Evolutionary conservation across 1,140 invertebrate species (phyloP).

Genomic region (Amyelois transitella): DNA sequence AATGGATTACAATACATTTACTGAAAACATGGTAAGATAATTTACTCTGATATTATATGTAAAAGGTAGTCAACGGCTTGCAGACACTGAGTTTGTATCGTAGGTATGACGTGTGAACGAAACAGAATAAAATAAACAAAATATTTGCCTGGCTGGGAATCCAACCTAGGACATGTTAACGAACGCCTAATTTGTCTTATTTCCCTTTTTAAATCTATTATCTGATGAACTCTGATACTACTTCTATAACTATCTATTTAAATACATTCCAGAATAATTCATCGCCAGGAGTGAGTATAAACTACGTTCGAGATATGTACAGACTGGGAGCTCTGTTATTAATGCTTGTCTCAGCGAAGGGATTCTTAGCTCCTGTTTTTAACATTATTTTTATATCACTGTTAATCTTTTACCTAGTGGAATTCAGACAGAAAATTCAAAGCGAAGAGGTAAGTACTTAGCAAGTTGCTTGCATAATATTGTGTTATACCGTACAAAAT

Average conservation of each 20-base stretch:
- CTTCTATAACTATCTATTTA: neutral
- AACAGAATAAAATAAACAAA: no score
- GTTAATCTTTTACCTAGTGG: slow-evolving; percentile 15
- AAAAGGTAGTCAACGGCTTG: no score
- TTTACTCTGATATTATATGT: neutral
- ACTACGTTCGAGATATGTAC: slow-evolving; percentile 26
- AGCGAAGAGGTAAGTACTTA: slow-evolving; percentile 23
- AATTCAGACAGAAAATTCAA: slow-evolving; percentile 15
- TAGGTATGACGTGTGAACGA: no score
- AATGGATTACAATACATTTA: slow-evolving; percentile 25
- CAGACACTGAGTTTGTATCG: no score
- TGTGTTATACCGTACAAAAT: no score
- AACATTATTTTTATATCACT: slow-evolving; percentile 27
- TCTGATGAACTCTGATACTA: no score
- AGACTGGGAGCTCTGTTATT: slow-evolving; percentile 30
- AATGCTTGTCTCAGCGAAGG: slow-evolving; percentile 39
- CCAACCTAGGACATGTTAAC: no score
- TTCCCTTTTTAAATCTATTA: no score
- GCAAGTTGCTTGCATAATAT: no score
- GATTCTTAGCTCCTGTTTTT: slow-evolving; percentile 26
- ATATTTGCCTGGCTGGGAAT: no score
- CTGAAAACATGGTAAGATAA: slow-evolving; percentile 26
- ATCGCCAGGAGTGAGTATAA: slow-evolving; percentile 14
- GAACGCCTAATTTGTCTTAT: no score
- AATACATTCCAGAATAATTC: slow-evolving; percentile 17